phyloP scores from a whole-genome alignment of 23 tunicate genomes.

The Trididemnum clinides region DNA sequence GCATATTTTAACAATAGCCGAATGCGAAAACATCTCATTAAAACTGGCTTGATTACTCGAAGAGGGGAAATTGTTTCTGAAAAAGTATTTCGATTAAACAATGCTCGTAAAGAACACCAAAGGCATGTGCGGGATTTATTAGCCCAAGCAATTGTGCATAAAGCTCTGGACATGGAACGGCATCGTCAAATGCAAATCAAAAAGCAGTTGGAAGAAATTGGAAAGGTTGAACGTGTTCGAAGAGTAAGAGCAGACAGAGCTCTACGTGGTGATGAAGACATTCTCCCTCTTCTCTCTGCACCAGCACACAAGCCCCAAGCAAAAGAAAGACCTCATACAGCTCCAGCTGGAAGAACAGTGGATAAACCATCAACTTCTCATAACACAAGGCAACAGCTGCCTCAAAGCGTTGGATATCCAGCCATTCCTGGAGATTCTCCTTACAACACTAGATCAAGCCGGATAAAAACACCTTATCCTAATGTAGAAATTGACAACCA shows the following conservation, averaged over 20 bases:
- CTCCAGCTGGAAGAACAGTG: neutral
- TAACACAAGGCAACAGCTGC: constrained; percentile 16
- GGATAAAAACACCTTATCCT: constrained; percentile 71
- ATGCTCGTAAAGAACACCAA: constrained; percentile 91
- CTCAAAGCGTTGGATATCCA: constrained; percentile 62
- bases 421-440: constrained; percentile 67
- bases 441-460: constrained; percentile 63
- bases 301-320: constrained; percentile 18
- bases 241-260: constrained; percentile 88
- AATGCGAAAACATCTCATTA: constrained; percentile 80
- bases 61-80: constrained; percentile 90
- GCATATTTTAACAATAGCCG: constrained; percentile 88
- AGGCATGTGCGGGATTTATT: constrained; percentile 89
- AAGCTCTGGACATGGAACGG: constrained; percentile 90
- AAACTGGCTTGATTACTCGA: constrained; percentile 79
- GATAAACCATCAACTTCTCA: neutral
- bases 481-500: constrained; percentile 91
- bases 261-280: constrained; percentile 82
- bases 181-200: constrained; percentile 91
- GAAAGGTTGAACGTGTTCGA: constrained; percentile 87
- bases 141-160: constrained; percentile 96
- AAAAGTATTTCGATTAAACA: constrained; percentile 83
- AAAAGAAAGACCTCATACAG: constrained; percentile 42
- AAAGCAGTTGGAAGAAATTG: constrained; percentile 87
- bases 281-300: constrained; percentile 77